phyloP scores from a whole-genome alignment of 2,113 vertebrate species.

The Miniopterus natalensis region DNA sequence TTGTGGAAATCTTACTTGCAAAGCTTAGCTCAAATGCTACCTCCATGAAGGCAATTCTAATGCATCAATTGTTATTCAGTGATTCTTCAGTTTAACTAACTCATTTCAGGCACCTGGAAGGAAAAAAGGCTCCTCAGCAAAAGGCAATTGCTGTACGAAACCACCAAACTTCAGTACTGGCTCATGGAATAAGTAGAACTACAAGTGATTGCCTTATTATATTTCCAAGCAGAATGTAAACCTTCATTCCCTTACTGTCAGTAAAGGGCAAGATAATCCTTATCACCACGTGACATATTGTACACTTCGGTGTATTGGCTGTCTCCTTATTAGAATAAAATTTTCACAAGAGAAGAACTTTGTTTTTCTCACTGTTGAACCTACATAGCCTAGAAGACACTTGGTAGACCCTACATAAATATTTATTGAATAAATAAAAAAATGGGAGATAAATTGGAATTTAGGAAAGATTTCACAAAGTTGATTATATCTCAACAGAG shows the following conservation, averaged over 20 bases:
- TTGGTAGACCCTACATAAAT: not conserved
- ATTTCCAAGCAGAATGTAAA: not conserved
- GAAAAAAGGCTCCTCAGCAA: not conserved
- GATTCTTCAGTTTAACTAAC: not conserved
- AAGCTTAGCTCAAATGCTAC: slow-evolving; percentile 65
- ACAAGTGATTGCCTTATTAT: not conserved
- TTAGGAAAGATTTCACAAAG: slow-evolving; percentile 43
- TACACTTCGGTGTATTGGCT: not conserved
- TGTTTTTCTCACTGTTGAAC: not conserved
- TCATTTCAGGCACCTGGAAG: not conserved
- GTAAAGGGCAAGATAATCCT: not conserved
- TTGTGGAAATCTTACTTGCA: slow-evolving; percentile 41
- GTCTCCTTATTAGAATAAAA: not conserved
- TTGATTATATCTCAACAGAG: not conserved
- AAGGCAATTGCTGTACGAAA: not conserved
- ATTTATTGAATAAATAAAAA: slow-evolving; percentile 26
- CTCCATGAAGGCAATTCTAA: not conserved
- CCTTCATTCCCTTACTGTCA: not conserved
- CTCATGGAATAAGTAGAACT: not conserved
- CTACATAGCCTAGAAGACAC: not conserved
- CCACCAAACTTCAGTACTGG: not conserved
- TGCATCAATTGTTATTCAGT: not conserved
- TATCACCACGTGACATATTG: not conserved
- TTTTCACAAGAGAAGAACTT: not conserved
- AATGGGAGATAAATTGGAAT: slow-evolving; percentile 18